Evolutionary conservation across 2,797 vertebrate species (phyloP), one percentile per base, ranked within the genome.

Genomic region (Danio kyathit): DNA sequence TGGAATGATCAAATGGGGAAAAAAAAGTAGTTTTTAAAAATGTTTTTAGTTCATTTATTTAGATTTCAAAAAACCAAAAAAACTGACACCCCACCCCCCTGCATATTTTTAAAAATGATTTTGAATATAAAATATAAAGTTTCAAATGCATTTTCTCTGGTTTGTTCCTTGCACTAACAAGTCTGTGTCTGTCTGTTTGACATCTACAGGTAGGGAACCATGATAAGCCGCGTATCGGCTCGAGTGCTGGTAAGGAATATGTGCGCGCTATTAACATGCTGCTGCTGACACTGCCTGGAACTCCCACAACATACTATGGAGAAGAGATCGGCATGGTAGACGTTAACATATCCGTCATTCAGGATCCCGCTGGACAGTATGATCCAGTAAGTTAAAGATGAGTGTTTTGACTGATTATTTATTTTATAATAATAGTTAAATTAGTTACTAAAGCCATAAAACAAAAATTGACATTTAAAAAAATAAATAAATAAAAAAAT

Each of bases 311-410:
- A 54, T 99, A 99, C 86, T 99, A 99, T 0, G 98, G 98, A 4
- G 98, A 99, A 90, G 98, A 99, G 93, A 96, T 99, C 40, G 98
- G 98, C 89, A 99, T 99, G 98, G 90, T 94, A 88, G 94, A 95
- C 85, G 92, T 96, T 51, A 92, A 92, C 4, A 86, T 88, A 60
- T 87, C 88, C 5, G 90, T 94, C 84, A 91, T 93, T 57, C 89
- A 93, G 85, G 91, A 94, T 79, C 84, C n/a, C 56, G 91, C 91
- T 13, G 90, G 87, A 16, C 91, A 90, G 86, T 90, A 89, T 77
- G 85, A 90, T 67, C 60, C 82, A 46, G 91, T 94, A 80, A 89
- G 94, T 93, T 7, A 67, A 71, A 74, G 38, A 11, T 5, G 4
- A 51, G 29, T 29, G 29, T 29, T 29, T n/a, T 29, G 29, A 1